Percentiles rank a stretch among this genome's conserved stretches.
These are phyloP conservation scores for Pachliopta kotzebuea DNA, from an alignment of 2,888 invertebrate species.

Conservation along the genomic window DNA sequence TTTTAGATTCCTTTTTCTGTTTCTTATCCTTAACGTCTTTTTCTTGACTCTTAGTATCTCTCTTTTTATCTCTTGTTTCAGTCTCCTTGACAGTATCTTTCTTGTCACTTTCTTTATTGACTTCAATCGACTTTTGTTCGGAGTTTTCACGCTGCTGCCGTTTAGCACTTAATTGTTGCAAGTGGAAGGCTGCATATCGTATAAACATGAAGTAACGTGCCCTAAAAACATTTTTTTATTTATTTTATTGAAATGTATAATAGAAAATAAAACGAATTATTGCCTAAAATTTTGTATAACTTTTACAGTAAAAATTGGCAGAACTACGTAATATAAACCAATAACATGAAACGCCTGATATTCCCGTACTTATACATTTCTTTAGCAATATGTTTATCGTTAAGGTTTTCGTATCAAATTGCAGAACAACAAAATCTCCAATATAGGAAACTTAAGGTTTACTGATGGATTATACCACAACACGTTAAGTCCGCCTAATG, in stretches of 20 bases:
- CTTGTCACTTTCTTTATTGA: constrained; percentile 59
- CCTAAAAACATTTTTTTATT: constrained; percentile 50
- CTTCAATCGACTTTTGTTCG: constrained; percentile 66
- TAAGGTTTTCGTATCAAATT: too few relatives aligned
- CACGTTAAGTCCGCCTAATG: too few relatives aligned
- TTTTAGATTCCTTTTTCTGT: constrained; percentile 61
- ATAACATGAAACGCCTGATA: too few relatives aligned
- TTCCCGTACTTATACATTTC: too few relatives aligned
- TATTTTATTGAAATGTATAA: not conserved
- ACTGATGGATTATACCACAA: too few relatives aligned
- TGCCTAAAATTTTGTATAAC: too few relatives aligned
- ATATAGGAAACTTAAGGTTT: too few relatives aligned
- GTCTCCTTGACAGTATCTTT: constrained; percentile 53
- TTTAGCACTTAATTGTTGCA: constrained; percentile 91
- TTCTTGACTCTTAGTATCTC: constrained; percentile 50
- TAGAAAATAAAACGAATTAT: not conserved
- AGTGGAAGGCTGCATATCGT: constrained; percentile 95
- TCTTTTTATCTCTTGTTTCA: constrained; percentile 45
- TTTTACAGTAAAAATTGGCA: too few relatives aligned
- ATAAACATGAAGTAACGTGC: constrained; percentile 97
- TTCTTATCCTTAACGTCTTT: constrained; percentile 53
- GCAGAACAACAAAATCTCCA: too few relatives aligned
- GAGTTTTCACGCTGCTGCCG: constrained; percentile 78
- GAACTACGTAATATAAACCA: too few relatives aligned
- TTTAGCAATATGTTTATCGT: too few relatives aligned